Base-by-base conservation (phyloP, 2,888 invertebrate genomes). In the Hermaeophaga mercurialis region DNA sequence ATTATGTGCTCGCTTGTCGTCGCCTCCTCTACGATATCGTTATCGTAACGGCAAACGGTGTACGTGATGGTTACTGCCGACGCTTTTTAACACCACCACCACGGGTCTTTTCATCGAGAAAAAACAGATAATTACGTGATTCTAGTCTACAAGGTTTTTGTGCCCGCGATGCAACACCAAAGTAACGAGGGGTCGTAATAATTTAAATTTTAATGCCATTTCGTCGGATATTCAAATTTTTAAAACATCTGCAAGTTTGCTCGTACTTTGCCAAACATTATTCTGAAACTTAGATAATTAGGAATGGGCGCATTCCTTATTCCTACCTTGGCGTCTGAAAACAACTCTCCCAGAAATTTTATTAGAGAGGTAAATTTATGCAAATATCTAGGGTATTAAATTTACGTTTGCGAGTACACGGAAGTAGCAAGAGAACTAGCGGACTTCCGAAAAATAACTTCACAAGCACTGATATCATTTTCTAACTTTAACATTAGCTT, bases 261-360 rank as follows among this genome's bases (percentile, higher is more conserved):
- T 58, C 59, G 48, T 52, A 60, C 58, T 61, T 65, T 56, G 58
- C 56, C 57, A 61, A 66, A 64, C 62, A 65, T 63, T 65, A 66
- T 66, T 62, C 66, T 43, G 50, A 59, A 66, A 66, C 52, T 63
- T 57, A 45, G 58, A 59, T 62, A 62, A 66, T 66, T 66, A 65
- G 59, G 46, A 48, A 52, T 43, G 53, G 39, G 52, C 41, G 38
- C 31, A 22, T 38, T 14, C 15, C 12, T 7, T 31, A 43, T 48
- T 56, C 56, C 61, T 56, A 58, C 58, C 54, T 59, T 61, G 31
- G 48, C 45, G 57, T 26, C 54, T 36, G 48, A 57, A 61, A 59
- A 58, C 54, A 60, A 65, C 53, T 57, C 44, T 48, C 43, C 46
- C 28, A 49, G 39, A 46, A 61, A 65, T 63, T 58, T 58, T 60